phyloP scores from a whole-genome alignment of 2,797 vertebrate species.

The Hypotaenidia philippensis region DNA sequence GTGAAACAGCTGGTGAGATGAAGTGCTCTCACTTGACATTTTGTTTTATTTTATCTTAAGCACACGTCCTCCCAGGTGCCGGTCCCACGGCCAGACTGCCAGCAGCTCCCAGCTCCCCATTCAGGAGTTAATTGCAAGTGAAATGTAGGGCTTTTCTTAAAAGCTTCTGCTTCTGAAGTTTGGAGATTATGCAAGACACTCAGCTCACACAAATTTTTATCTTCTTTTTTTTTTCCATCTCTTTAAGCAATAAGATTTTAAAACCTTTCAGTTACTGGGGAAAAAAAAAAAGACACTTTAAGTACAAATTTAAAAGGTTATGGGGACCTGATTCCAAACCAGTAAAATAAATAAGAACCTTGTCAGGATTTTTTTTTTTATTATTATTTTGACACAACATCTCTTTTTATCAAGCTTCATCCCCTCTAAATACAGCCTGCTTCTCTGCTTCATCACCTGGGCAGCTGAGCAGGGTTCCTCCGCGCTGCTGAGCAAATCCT shows the following conservation, averaged over 20 bases:
- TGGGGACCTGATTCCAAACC: background rate
- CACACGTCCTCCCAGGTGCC: background rate
- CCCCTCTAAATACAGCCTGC: background rate
- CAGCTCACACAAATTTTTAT: slow-evolving; percentile 22
- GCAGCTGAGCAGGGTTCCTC: background rate
- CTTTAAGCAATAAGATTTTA: slow-evolving; percentile 42
- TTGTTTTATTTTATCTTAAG: background rate
- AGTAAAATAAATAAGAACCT: background rate
- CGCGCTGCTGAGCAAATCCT: background rate
- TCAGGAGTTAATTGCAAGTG: background rate
- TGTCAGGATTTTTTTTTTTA: background rate
- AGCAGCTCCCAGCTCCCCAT: background rate
- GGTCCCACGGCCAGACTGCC: background rate
- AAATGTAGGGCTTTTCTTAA: slow-evolving; percentile 44
- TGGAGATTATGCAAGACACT: slow-evolving; percentile 61
- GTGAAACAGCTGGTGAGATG: background rate
- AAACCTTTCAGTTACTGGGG: background rate
- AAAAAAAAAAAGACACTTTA: background rate
- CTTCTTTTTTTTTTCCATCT: background rate
- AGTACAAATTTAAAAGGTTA: background rate
- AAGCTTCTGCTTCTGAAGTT: slow-evolving; percentile 45
- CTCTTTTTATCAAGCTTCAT: background rate
- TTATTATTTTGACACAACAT: background rate
- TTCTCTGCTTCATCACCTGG: background rate
- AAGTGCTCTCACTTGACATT: background rate